Conservation (phyloP, 2,888 invertebrate genomes). For the Tipula confusa region DNA sequence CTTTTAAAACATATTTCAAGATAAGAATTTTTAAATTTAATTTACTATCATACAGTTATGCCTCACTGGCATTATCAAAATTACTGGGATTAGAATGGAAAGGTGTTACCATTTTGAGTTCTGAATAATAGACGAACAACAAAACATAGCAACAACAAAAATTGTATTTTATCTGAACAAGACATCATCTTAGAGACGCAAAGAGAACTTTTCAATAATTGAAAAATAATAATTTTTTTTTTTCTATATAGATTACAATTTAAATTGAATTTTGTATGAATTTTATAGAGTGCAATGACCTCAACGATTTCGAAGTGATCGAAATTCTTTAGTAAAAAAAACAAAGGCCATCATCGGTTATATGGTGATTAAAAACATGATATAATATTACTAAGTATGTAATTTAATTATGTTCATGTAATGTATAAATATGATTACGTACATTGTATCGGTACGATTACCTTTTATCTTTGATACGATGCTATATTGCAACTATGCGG, state of each 20-base stretch:
- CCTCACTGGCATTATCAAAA: background rate
- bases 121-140: background rate
- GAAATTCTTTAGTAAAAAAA: background rate
- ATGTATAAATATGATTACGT: background rate
- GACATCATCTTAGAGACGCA: background rate
- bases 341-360: background rate
- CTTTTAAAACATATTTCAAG: too few species aligned
- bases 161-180: background rate
- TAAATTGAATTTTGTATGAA: slow-evolving; percentile 3
- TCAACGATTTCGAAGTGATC: background rate
- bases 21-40: too few species aligned
- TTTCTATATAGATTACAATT: background rate
- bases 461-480: background rate
- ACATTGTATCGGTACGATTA: background rate
- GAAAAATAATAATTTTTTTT: slow-evolving; percentile 4
- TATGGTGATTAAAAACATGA: background rate
- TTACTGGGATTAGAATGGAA: background rate
- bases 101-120: background rate
- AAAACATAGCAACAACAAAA: too few species aligned
- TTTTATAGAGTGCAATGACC: background rate
- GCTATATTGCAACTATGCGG: background rate
- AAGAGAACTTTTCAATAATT: background rate
- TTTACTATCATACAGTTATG: too few species aligned
- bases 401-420: background rate
- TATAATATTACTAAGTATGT: too few species aligned